These are phyloP conservation scores for Chondrosia reniformis DNA, from an alignment of 37 sponge, comb jelly and placozoan species.

Conservation along the genomic window DNA sequence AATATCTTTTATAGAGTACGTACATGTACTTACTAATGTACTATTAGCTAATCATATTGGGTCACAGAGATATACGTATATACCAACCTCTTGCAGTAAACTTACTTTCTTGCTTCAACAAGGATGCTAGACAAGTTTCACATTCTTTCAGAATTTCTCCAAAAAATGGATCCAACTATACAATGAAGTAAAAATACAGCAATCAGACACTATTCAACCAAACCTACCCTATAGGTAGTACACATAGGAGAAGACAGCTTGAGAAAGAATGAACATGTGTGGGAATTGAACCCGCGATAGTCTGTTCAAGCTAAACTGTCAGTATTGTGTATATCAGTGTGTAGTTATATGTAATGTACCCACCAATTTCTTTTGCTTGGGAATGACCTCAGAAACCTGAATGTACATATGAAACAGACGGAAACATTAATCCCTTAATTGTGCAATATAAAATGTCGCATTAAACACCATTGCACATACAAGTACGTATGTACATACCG, in stretches of 20 bases:
- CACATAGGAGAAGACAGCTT: too few species aligned
- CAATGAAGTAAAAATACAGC: constrained; percentile 9
- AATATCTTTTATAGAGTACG: too few species aligned
- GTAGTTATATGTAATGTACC: too few species aligned
- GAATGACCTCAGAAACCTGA: background rate
- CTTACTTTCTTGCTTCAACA: constrained; percentile 23
- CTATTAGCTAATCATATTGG: background rate
- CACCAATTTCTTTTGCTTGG: too few species aligned
- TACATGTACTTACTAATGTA: background rate
- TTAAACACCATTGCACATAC: background rate
- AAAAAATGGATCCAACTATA: constrained; percentile 30
- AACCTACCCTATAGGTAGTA: too few species aligned
- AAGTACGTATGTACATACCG: constrained; percentile 1
- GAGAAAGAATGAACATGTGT: too few species aligned
- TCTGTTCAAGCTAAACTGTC: too few species aligned
- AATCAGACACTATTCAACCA: too few species aligned
- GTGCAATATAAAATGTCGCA: background rate
- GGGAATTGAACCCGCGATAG: too few species aligned
- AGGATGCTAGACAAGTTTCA: constrained; percentile 46
- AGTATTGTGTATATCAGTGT: too few species aligned
- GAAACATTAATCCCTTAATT: background rate
- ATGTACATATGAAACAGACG: background rate
- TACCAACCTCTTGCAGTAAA: background rate
- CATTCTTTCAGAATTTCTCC: constrained; percentile 43
- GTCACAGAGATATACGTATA: background rate